Evolutionary conservation across 1,140 invertebrate species (phyloP).

Genomic region (Oncopodura yosiiana): DNA sequence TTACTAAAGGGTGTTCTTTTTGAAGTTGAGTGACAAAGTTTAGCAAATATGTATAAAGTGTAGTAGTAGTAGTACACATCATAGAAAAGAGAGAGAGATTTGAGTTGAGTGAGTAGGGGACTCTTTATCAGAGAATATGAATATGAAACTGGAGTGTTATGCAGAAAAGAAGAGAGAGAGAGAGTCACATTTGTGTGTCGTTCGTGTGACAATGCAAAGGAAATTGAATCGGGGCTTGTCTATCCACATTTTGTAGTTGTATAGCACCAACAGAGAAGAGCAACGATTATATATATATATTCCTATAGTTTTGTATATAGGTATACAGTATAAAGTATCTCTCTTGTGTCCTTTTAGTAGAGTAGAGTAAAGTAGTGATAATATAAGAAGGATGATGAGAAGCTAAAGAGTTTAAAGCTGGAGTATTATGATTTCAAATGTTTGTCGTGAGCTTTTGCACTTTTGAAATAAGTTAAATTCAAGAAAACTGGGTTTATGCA

Average conservation of each 20-base stretch:
- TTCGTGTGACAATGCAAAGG: constrained; percentile 28
- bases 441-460: too few relatives aligned
- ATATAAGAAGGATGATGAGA: too few relatives aligned
- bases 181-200: constrained; percentile 4
- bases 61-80: not conserved
- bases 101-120: constrained; percentile 3
- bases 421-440: too few relatives aligned
- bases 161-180: not conserved
- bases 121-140: constrained; percentile 13
- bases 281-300: constrained; percentile 1
- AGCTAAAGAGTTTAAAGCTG: too few relatives aligned
- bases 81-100: too few relatives aligned
- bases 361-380: too few relatives aligned
- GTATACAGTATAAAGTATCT: too few relatives aligned
- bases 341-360: too few relatives aligned
- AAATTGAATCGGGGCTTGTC: constrained; percentile 33
- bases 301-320: constrained; percentile 4
- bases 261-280: not conserved
- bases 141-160: constrained; percentile 9
- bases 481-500: too few relatives aligned
- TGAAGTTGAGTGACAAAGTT: not conserved
- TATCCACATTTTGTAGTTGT: constrained; percentile 26
- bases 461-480: too few relatives aligned
- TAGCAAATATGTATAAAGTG: not conserved
- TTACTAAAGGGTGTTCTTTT: constrained; percentile 6